phyloP scores from a whole-genome alignment of 2,113 vertebrate genomes.

The Hepsetus odoe region DNA sequence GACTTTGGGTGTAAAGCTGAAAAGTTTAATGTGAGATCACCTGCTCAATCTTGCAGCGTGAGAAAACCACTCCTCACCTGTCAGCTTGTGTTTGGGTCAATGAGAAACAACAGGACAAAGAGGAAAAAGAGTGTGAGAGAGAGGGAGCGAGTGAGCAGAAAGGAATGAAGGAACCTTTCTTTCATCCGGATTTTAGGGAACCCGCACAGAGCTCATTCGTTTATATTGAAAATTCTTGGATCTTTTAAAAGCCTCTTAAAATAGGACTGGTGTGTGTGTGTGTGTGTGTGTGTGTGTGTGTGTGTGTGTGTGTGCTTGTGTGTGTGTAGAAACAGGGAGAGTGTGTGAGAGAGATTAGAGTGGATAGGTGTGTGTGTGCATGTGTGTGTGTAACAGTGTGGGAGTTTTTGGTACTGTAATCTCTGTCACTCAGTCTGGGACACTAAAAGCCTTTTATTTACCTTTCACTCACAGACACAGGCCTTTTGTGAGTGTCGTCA shows the following conservation, averaged over 20 bases:
- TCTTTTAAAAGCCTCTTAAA: constrained; percentile 59
- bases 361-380: constrained; percentile 21
- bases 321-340: constrained; percentile 1
- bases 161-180: constrained; percentile 69
- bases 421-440: constrained; percentile 52
- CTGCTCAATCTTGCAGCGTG: constrained; percentile 35
- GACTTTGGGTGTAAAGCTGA: not conserved
- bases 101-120: constrained; percentile 51
- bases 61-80: constrained; percentile 57
- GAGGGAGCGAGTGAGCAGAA: constrained; percentile 68
- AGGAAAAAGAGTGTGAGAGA: constrained; percentile 50
- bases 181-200: constrained; percentile 64
- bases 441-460: constrained; percentile 63
- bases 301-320: constrained; percentile 16
- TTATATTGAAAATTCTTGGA: constrained; percentile 55
- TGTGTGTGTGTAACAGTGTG: constrained; percentile 26
- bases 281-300: constrained; percentile 21
- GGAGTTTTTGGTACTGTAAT: constrained; percentile 55
- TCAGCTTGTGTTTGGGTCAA: constrained; percentile 55
- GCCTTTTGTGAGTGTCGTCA: constrained; percentile 42
- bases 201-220: constrained; percentile 49
- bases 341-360: constrained; percentile 21
- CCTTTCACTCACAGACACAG: constrained; percentile 47
- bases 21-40: constrained; percentile 1
- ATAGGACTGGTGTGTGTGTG: constrained; percentile 36